These are phyloP conservation scores for Alligator mississippiensis DNA, from an alignment of 2,113 vertebrate species.

Conservation along the genomic window DNA sequence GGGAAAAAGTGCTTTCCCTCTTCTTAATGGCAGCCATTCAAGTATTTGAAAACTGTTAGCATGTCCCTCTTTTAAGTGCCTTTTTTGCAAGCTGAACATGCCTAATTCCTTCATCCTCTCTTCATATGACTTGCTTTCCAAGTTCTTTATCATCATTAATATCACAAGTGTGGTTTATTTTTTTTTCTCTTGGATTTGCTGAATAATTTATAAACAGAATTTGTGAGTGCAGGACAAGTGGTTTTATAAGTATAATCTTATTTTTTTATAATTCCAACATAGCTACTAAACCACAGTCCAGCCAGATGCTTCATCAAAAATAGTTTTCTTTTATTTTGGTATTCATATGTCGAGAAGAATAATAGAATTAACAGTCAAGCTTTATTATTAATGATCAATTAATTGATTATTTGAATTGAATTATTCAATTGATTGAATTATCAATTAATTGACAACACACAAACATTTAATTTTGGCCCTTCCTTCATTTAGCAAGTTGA, in stretches of 20 bases:
- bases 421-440: no score
- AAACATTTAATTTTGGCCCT: slow-evolving; percentile 23
- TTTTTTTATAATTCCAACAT: background rate
- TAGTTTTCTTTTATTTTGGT: background rate
- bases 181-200: background rate
- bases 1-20: no score
- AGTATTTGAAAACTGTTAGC: no score
- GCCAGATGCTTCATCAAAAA: background rate
- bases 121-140: no score
- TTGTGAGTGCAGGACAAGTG: background rate
- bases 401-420: no score
- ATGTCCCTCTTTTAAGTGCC: no score
- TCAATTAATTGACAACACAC: background rate
- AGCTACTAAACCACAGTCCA: background rate
- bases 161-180: no score
- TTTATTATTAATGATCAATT: no score
- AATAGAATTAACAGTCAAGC: background rate
- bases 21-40: no score
- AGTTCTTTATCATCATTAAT: no score
- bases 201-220: background rate
- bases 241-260: background rate
- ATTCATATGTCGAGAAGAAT: background rate
- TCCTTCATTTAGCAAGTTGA: background rate
- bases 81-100: no score
- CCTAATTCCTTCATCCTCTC: no score